phyloP scores from a whole-genome alignment of 2,888 invertebrate species.

The Polydrusus tereticollis region DNA sequence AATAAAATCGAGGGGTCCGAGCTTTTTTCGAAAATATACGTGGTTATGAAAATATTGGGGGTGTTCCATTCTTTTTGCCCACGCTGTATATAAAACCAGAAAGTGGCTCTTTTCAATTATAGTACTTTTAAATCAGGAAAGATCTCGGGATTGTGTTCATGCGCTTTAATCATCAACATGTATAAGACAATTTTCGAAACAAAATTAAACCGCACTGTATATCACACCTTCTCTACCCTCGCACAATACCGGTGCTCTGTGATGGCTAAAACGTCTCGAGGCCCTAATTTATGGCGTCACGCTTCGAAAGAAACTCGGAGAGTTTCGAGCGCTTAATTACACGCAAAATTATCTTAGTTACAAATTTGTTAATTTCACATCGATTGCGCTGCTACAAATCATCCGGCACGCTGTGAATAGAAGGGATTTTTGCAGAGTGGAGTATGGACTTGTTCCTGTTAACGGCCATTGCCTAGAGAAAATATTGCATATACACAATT shows the following conservation, averaged over 20 bases:
- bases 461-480: conserved; percentile 1
- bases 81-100: no score
- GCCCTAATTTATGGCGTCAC: conserved; percentile 63
- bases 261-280: conserved; percentile 31
- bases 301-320: conserved; percentile 63
- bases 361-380: conserved; percentile 61
- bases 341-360: conserved; percentile 65
- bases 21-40: no score
- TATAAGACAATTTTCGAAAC: conserved; percentile 7
- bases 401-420: conserved; percentile 33
- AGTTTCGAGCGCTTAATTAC: conserved; percentile 66
- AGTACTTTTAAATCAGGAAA: no score
- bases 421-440: conserved; percentile 19
- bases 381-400: conserved; percentile 57
- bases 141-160: neutral
- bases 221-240: conserved; percentile 30
- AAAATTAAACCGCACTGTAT: conserved; percentile 24
- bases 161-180: conserved; percentile 3
- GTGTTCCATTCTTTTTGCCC: no score
- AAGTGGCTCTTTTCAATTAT: no score
- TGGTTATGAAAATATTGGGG: no score
- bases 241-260: conserved; percentile 25
- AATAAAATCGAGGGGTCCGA: no score
- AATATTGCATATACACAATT: no score
- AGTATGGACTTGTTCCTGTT: conserved; percentile 16